Conservation (phyloP, 2,797 vertebrate species). For the Trichosurus vulpecula region DNA sequence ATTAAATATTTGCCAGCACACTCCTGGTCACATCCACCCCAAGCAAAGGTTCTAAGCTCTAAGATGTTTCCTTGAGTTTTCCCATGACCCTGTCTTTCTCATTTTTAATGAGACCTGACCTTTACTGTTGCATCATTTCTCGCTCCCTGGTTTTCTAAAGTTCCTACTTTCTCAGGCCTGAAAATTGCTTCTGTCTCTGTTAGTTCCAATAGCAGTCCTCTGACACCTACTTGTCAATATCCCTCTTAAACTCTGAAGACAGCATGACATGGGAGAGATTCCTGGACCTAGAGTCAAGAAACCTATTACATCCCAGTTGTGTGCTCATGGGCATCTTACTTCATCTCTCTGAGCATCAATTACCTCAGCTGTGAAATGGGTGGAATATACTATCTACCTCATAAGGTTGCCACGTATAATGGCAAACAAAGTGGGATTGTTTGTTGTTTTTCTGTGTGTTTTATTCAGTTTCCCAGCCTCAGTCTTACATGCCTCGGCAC, state of each 20-base stretch:
- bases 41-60: background rate
- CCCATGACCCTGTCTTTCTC: background rate
- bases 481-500: no score
- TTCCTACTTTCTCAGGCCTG: background rate
- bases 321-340: background rate
- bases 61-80: background rate
- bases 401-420: no score
- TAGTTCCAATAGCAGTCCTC: background rate
- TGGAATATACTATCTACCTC: background rate
- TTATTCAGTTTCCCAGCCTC: no score
- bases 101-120: background rate
- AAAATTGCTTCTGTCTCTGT: background rate
- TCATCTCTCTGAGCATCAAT: background rate
- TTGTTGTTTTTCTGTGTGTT: no score
- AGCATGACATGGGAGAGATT: background rate
- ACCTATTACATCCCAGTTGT: background rate
- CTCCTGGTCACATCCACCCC: background rate
- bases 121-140: background rate
- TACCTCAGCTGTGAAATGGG: background rate
- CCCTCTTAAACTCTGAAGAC: background rate
- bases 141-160: background rate
- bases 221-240: background rate
- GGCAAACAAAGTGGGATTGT: no score
- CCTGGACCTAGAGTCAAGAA: background rate
- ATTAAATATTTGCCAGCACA: background rate